These are phyloP conservation scores for Pimpla rufipes DNA, from an alignment of 2,888 invertebrate genomes.

Conservation along the genomic window DNA sequence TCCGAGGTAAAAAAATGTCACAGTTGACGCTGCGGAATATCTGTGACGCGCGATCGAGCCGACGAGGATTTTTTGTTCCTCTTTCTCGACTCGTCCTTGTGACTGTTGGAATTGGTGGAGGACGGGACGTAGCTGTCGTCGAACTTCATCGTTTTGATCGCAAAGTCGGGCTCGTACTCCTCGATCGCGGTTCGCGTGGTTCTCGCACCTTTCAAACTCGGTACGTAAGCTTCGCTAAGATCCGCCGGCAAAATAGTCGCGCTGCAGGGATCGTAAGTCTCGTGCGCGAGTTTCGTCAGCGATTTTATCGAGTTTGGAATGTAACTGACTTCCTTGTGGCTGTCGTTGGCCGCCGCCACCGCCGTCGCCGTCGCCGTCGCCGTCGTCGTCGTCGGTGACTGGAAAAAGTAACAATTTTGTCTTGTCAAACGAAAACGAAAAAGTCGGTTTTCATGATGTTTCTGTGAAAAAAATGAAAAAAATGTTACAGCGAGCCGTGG, in stretches of 20 bases:
- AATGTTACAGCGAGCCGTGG: too few species aligned
- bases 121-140: constrained; percentile 79
- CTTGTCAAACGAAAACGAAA: too few species aligned
- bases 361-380: too few species aligned
- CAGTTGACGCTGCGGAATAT: constrained; percentile 61
- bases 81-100: constrained; percentile 44
- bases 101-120: constrained; percentile 31
- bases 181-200: constrained; percentile 70
- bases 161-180: constrained; percentile 79
- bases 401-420: too few species aligned
- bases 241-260: constrained; percentile 55
- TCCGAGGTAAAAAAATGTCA: constrained; percentile 53
- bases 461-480: too few species aligned
- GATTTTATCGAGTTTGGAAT: constrained; percentile 77
- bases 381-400: constrained; percentile 33
- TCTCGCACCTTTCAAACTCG: constrained; percentile 75
- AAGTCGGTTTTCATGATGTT: too few species aligned
- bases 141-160: constrained; percentile 77
- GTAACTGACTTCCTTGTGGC: constrained; percentile 66
- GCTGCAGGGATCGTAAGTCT: constrained; percentile 76
- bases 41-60: constrained; percentile 48
- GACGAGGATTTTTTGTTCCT: constrained; percentile 48
- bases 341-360: background rate
- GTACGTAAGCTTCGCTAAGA: constrained; percentile 74
- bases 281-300: constrained; percentile 63